Percentiles rank a stretch among this genome's conserved stretches.
Evolutionary conservation across 2,797 vertebrate species (phyloP).

Genomic region (Sebastolobus alascanus): DNA sequence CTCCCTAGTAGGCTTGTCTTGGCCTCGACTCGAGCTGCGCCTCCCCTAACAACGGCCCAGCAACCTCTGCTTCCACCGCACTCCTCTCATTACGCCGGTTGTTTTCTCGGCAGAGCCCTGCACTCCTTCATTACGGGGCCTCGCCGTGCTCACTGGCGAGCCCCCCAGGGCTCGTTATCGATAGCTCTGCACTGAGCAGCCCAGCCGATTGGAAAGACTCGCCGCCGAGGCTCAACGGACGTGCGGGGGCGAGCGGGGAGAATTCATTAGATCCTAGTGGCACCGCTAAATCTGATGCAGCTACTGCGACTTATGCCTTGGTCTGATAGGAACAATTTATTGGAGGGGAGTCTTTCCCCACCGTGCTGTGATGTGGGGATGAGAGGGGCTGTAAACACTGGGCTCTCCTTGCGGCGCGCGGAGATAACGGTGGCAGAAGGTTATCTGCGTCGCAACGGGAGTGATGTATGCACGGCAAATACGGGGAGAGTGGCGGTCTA

Average conservation of each 20-base stretch:
- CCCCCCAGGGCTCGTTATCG: conserved; percentile 76
- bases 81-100: conserved; percentile 68
- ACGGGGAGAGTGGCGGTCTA: conserved; percentile 25
- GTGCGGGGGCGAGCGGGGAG: conserved; percentile 49
- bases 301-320: conserved; percentile 61
- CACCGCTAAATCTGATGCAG: conserved; percentile 67
- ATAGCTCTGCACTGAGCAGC: conserved; percentile 63
- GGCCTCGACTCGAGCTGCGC: conserved; percentile 1
- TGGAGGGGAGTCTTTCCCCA: conserved; percentile 41
- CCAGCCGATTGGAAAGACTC: conserved; percentile 57
- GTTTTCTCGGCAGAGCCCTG: conserved; percentile 54
- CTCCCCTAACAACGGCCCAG: conserved; percentile 39
- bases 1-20: conserved; percentile 35
- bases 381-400: conserved; percentile 70
- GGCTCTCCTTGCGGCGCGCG: conserved; percentile 32
- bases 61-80: conserved; percentile 35
- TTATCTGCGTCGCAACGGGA: conserved; percentile 60
- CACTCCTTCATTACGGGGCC: conserved; percentile 71
- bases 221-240: conserved; percentile 35
- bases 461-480: conserved; percentile 66
- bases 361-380: conserved; percentile 60
- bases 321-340: conserved; percentile 71
- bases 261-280: conserved; percentile 74
- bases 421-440: conserved; percentile 72
- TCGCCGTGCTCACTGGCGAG: conserved; percentile 21